Percentiles rank a stretch among this genome's conserved stretches.
Evolutionary conservation across 2,113 vertebrate genomes (phyloP).

Genomic region (Rhipidura dahli): DNA sequence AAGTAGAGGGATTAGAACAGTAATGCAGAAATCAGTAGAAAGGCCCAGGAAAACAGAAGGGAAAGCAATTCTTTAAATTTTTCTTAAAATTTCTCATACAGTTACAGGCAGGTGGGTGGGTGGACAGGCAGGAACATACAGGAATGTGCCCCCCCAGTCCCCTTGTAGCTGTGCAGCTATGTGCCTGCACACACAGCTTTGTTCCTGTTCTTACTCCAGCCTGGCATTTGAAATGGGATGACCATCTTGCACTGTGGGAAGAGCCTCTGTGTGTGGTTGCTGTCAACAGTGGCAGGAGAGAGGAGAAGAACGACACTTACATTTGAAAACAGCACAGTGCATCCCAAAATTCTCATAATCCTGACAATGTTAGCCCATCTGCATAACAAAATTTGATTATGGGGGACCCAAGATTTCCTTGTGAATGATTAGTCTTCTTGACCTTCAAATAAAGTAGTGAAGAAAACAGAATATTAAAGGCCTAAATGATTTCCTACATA

Average conservation of each 20-base stretch:
- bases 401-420: background rate
- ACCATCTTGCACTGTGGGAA: background rate
- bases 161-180: background rate
- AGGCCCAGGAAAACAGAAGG: background rate
- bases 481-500: background rate
- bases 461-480: background rate
- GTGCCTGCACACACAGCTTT: background rate
- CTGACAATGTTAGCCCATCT: background rate
- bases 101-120: background rate
- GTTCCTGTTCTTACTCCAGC: background rate
- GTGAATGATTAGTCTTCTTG: background rate
- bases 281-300: background rate
- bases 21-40: background rate
- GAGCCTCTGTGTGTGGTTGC: fast-evolving
- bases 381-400: background rate
- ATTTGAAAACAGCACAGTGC: background rate
- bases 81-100: background rate
- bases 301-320: background rate
- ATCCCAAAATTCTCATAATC: background rate
- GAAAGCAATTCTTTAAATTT: background rate
- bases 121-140: background rate
- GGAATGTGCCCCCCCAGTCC: no score
- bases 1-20: background rate
- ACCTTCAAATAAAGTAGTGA: background rate
- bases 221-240: background rate